These are phyloP conservation scores for Ctenoplectra terminalis DNA, from an alignment of 1,140 invertebrate species.

Conservation along the genomic window DNA sequence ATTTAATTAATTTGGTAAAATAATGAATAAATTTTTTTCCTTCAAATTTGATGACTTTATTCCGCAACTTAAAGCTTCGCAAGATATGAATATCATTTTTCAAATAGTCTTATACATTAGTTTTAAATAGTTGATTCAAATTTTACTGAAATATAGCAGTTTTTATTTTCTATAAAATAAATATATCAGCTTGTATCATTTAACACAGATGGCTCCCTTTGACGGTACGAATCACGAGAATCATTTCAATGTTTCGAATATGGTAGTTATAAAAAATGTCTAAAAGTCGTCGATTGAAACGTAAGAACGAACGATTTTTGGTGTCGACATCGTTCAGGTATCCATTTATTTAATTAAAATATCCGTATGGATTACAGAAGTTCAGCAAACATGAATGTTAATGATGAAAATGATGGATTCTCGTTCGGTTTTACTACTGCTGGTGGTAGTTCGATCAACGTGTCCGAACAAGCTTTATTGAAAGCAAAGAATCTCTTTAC, in stretches of 20 bases:
- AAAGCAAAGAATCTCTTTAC: constrained; percentile 55
- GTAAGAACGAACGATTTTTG: not conserved
- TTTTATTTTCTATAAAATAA: too few species aligned
- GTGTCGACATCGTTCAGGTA: not conserved
- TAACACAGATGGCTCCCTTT: not conserved
- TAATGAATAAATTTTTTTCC: too few species aligned
- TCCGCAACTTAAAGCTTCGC: too few species aligned
- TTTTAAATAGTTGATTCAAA: too few species aligned
- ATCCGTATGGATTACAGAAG: not conserved
- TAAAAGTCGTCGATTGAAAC: not conserved
- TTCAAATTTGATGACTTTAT: too few species aligned
- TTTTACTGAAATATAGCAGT: too few species aligned
- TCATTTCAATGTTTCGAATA: not conserved
- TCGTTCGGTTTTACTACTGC: constrained; percentile 75
- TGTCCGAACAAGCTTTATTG: constrained; percentile 64
- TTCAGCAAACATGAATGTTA: not conserved
- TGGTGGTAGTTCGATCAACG: constrained; percentile 66
- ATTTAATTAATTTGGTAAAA: too few species aligned
- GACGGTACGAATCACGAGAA: not conserved
- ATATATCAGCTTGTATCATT: not conserved
- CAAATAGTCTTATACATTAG: too few species aligned
- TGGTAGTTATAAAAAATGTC: not conserved
- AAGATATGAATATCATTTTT: too few species aligned
- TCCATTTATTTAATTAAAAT: not conserved
- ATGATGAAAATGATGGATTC: not conserved